phyloP scores from a whole-genome alignment of 2,113 vertebrate genomes.

The Megaceryle maxima region DNA sequence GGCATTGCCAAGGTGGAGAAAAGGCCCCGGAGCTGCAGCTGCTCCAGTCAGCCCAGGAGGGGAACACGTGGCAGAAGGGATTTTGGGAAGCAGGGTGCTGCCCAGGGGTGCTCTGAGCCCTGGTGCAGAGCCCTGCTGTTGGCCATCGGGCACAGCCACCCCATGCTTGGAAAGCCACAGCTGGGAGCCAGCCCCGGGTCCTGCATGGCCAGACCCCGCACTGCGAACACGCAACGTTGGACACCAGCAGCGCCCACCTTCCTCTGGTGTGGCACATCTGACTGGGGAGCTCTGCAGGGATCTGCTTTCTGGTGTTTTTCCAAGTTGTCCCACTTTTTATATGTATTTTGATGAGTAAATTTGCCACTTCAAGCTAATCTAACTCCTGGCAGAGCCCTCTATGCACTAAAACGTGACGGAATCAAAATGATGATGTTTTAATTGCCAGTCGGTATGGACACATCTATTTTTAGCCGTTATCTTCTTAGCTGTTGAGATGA shows the following conservation, averaged over 20 bases:
- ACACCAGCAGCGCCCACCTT: not conserved
- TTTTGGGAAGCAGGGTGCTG: not conserved
- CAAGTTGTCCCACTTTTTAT: not conserved
- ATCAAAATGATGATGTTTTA: not conserved
- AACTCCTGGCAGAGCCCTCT: not conserved
- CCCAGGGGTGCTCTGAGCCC: not conserved
- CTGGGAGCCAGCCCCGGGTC: not conserved
- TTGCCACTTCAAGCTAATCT: not conserved
- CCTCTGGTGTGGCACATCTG: accelerated
- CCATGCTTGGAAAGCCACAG: accelerated
- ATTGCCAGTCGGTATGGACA: not conserved
- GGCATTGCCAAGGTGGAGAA: accelerated
- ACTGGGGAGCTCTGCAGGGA: not conserved
- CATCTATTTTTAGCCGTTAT: slow-evolving; percentile 27
- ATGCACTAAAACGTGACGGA: not conserved
- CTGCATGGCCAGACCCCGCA: accelerated
- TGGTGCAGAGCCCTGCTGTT: not conserved
- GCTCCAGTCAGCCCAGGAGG: not conserved
- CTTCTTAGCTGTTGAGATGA: not conserved
- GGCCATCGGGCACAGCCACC: accelerated
- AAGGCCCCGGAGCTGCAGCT: not conserved
- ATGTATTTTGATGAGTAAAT: not conserved
- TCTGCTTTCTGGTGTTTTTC: not conserved
- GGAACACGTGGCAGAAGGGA: accelerated
- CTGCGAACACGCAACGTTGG: accelerated